Evolutionary conservation across 2,113 vertebrate species (phyloP).

Genomic region (Boulengeromyrus knoepffleri): DNA sequence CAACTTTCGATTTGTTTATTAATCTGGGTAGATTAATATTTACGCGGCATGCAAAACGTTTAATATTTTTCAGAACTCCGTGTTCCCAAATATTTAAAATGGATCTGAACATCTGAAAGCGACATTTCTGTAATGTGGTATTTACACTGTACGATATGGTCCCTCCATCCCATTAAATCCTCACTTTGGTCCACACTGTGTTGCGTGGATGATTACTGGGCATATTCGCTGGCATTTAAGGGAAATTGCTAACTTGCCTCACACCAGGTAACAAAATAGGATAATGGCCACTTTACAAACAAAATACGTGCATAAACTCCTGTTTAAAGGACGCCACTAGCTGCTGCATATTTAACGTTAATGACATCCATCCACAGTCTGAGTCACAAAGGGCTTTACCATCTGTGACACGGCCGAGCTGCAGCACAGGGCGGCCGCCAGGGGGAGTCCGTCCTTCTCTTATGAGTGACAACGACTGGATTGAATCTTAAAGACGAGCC

Average conservation of each 20-base stretch:
- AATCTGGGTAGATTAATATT: not conserved
- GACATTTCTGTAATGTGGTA: not conserved
- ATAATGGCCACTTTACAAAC: not conserved
- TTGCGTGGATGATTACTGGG: not conserved
- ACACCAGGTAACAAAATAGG: not conserved
- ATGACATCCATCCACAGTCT: not conserved
- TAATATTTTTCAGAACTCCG: not conserved
- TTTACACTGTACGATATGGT: not conserved
- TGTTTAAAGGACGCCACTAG: not conserved
- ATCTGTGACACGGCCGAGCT: not conserved
- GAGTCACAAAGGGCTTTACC: not conserved
- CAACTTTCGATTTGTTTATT: not conserved
- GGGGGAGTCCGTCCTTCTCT: not conserved
- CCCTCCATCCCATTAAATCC: not conserved
- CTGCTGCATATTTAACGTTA: slow-evolving; percentile 1
- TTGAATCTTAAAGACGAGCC: slow-evolving; percentile 26
- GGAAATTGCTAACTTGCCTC: not conserved
- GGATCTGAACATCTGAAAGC: not conserved
- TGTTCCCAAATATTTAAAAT: not conserved
- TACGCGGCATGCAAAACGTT: not conserved
- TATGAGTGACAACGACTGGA: not conserved
- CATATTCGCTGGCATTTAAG: not conserved
- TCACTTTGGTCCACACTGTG: not conserved
- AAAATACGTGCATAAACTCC: not conserved
- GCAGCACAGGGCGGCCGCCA: not conserved